Conservation (phyloP, 2,888 invertebrate species). For the Uropetala carovei region DNA sequence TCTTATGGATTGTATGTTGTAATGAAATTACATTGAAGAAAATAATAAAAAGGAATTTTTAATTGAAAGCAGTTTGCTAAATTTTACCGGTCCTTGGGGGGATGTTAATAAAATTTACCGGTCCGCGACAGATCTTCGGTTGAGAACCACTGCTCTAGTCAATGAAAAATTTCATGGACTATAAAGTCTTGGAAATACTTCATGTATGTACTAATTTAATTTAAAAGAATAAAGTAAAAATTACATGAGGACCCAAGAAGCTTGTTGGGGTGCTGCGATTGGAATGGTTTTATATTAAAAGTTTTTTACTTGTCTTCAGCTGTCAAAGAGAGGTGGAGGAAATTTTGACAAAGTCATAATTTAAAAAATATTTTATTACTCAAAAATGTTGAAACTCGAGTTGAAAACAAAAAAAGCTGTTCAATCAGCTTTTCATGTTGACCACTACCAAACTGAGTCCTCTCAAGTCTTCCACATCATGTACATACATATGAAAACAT, state of each 20-base stretch:
- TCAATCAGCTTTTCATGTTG: constrained; percentile 51
- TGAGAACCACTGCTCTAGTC: too few species aligned
- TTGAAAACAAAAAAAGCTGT: background rate
- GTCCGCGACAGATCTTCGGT: too few species aligned
- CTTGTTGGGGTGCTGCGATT: constrained; percentile 51
- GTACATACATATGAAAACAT: constrained; percentile 55
- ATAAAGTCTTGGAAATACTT: too few species aligned
- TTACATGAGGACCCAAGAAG: constrained; percentile 53
- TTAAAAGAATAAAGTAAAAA: too few species aligned
- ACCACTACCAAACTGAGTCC: constrained; percentile 51
- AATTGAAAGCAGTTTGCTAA: too few species aligned
- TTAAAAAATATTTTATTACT: constrained; percentile 10
- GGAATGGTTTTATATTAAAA: constrained; percentile 45
- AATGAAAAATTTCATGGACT: too few species aligned
- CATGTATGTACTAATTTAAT: too few species aligned
- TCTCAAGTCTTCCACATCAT: constrained; percentile 63
- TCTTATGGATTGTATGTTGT: too few species aligned
- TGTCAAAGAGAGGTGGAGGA: background rate
- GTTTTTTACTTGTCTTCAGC: background rate
- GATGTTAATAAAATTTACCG: too few species aligned
- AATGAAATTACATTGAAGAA: too few species aligned
- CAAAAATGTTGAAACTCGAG: background rate
- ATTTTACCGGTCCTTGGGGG: too few species aligned
- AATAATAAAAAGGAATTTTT: too few species aligned
- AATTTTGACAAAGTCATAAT: background rate